Conservation (phyloP, 2,113 vertebrate genomes). For the Thymallus thymallus region DNA sequence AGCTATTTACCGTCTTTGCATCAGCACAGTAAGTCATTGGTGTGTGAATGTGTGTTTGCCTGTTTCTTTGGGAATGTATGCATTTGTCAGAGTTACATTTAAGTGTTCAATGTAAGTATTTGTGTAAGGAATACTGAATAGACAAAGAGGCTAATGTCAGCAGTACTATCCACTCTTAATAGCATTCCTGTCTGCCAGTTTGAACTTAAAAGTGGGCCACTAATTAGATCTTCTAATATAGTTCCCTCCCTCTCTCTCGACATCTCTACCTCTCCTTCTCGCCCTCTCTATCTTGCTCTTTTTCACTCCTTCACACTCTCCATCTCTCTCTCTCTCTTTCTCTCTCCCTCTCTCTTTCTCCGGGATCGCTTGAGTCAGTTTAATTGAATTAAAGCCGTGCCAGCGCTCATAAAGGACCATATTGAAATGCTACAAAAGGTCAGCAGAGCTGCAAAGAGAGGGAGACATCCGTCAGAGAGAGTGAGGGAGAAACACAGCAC, state of each 20-base stretch:
- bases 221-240: background rate
- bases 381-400: conserved; percentile 37
- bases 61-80: background rate
- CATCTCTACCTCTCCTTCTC: background rate
- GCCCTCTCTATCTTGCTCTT: background rate
- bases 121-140: background rate
- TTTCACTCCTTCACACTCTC: background rate
- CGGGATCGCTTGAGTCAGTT: conserved; percentile 23
- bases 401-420: conserved; percentile 31
- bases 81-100: background rate
- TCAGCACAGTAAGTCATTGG: background rate
- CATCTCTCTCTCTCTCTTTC: background rate
- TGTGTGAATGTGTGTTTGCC: background rate
- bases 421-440: conserved; percentile 37
- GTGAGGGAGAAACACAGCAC: background rate
- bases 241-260: background rate
- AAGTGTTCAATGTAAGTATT: background rate
- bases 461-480: conserved; percentile 8
- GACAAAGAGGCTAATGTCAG: background rate
- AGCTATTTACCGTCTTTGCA: conserved; percentile 3
- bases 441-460: conserved; percentile 5
- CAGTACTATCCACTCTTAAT: background rate
- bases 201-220: background rate
- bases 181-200: background rate
- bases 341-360: background rate